Conservation (phyloP, 2,888 invertebrate species). For the Acronicta aceris region DNA sequence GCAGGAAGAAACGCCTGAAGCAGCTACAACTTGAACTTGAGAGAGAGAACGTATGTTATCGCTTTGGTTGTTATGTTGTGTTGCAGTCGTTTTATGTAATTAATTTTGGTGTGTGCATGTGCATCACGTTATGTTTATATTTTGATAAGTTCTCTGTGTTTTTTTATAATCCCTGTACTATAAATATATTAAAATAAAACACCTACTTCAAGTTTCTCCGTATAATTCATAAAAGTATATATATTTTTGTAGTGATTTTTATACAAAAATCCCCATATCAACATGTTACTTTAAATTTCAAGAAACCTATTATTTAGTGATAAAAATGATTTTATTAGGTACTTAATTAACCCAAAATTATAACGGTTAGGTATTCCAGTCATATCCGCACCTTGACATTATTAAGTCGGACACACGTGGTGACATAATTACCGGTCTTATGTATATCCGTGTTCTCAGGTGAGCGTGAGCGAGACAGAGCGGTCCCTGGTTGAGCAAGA, state of each 20-base stretch:
- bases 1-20: constrained; percentile 84
- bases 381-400: too few relatives aligned
- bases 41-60: constrained; percentile 66
- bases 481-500: constrained; percentile 96
- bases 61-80: constrained; percentile 51
- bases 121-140: constrained; percentile 38
- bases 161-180: constrained; percentile 6
- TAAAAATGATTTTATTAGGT: too few relatives aligned
- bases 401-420: constrained; percentile 10
- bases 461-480: constrained; percentile 87
- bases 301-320: too few relatives aligned
- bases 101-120: constrained; percentile 57
- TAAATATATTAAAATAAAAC: too few relatives aligned
- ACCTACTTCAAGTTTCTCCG: too few relatives aligned
- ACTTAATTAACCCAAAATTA: too few relatives aligned
- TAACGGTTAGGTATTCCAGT: too few relatives aligned
- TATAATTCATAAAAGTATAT: too few relatives aligned
- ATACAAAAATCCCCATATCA: too few relatives aligned
- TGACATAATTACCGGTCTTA: constrained; percentile 6
- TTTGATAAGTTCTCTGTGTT: constrained; percentile 28
- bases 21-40: constrained; percentile 79
- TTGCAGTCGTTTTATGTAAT: constrained; percentile 58
- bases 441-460: constrained; percentile 60
- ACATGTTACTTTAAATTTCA: too few relatives aligned
- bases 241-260: too few relatives aligned